Evolutionary conservation across 37 sponge, comb jelly and placozoan species (phyloP), one percentile per base, ranked within the genome.

Genomic region (Petrosia ficiformis): DNA sequence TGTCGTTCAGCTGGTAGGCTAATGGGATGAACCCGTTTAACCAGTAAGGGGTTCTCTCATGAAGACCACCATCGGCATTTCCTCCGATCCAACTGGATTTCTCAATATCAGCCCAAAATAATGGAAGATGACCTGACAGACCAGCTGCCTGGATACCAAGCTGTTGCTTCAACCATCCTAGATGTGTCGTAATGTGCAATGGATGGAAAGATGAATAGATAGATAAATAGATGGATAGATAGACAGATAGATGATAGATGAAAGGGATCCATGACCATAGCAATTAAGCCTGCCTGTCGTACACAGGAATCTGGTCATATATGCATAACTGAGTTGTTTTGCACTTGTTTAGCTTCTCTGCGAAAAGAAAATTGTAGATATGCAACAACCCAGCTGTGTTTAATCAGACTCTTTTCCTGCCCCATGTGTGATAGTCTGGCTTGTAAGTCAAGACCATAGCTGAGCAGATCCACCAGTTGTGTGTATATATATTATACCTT

Each of bases 31-130:
- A 84, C n/a, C 90, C 90, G 63, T 90, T 84, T 16, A 90, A 74
- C 90, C 90, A 90, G 68, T 90, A 90, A 0, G 90, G 90, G n/a
- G 85, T 75, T 57, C 90, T 63, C 77, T 90, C 90, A 42, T 90
- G 85, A 6, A 90, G 73, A 1, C 84, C 84, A 6, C 42, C 39
- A 56, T 90, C 90, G 36, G 57, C 81, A n/a, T 0, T 68, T 10
- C 90, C 90, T 25, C 90, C 90, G 5, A 90, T 54, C 90, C 90
- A 90, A 31, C 72, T 76, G 40, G 90, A 90, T 66, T 84, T 75
- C 76, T 74, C 73, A 22, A 90, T 82, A 77, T 90, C 90, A 56
- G 69, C 41, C 90, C 90, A 90, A 77, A 90, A 90, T 64, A 77
- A 39, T 1, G 85, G 76, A 42, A 90, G 74, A 65, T 84, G 67